Evolutionary conservation across 2,888 invertebrate genomes (phyloP), one percentile per base, ranked within the genome.

Genomic region (Drosophila flavopinicola): DNA sequence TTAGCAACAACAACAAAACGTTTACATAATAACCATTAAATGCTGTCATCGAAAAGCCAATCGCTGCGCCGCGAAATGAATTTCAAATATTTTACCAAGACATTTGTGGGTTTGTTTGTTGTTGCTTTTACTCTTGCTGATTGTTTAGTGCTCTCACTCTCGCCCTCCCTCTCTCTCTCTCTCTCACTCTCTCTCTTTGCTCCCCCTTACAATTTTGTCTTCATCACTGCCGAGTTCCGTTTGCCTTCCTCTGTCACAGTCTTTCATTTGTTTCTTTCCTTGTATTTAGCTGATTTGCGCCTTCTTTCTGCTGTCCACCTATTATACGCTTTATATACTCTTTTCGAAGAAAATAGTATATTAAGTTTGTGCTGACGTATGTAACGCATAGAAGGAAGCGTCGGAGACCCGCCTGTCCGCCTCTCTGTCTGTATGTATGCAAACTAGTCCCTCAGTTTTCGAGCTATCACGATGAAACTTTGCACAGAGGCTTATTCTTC

Each of bases 41-140:
- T 79, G 78, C 85, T 85, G 85, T 85, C 78, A 79, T 79, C 78
- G 75, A 85, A 82, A 82, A 73, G 74, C 74, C 74, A 73, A 61
- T 57, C 69, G 69, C 59, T 56, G 67, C 45, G 53, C 66, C 54
- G 64, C 77, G 69, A 78, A 78, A 78, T 82, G 85, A 79, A 79
- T 79, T 85, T 78, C 83, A 85, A 79, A 79, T 79, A 78, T 78
- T 77, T 76, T 66, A 59, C 63, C 56, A 71, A 83, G 61, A 53
- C 52, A 79, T 79, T 78, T 20, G 20, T 20, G 2, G 56, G 54
- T 47, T 57, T 82, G 49, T 47, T 72, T 53, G 58, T 57, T 57
- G 49, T 65, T 54, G 57, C 52, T 66, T 66, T 45, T 59, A 32
- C 54, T 56, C 41, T 53, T 42, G 30, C 30, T 42, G 24, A 32